phyloP scores from a whole-genome alignment of 2,113 vertebrate genomes.

The Saimiri boliviensis region DNA sequence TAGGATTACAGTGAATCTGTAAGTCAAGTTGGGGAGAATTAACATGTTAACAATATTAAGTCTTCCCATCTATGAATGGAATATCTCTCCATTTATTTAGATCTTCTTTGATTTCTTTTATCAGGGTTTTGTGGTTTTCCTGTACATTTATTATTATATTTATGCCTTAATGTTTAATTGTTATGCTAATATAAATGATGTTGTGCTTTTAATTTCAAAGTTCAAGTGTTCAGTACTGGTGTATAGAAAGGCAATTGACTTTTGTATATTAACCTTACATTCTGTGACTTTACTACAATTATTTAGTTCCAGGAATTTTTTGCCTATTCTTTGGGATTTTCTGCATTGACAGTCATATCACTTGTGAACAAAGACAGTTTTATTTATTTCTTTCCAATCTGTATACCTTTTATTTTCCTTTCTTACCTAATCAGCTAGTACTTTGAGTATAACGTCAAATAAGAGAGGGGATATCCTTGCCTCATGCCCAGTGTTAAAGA shows the following conservation, averaged over 20 bases:
- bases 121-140: neutral
- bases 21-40: neutral
- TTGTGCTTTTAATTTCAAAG: constrained; percentile 7
- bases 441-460: neutral
- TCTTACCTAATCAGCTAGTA: neutral
- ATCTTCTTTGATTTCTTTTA: neutral
- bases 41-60: neutral
- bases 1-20: neutral
- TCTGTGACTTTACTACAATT: neutral
- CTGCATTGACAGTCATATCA: neutral
- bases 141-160: neutral
- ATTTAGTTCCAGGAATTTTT: neutral
- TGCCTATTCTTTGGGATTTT: neutral
- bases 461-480: neutral
- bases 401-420: neutral
- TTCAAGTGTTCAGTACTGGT: neutral
- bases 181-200: neutral
- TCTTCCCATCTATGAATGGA: neutral
- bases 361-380: neutral
- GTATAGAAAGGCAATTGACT: neutral
- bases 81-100: neutral
- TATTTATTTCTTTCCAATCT: neutral
- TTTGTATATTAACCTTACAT: neutral
- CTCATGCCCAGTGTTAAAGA: neutral
- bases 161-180: neutral